These are phyloP conservation scores for Drosophila pegasa DNA, from an alignment of 2,888 invertebrate species.

Conservation along the genomic window DNA sequence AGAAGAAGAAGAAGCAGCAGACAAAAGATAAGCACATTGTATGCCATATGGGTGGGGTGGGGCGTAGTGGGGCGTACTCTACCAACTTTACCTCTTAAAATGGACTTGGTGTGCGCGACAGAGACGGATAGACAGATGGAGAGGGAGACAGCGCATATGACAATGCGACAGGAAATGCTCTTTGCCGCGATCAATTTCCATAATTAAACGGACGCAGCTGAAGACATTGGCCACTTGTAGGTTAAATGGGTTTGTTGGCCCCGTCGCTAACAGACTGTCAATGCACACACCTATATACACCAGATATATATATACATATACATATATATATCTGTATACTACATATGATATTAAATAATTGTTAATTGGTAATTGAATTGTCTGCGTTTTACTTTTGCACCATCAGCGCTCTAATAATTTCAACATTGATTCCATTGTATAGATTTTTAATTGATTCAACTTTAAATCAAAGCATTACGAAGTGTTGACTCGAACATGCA, in stretches of 20 bases:
- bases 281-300: conserved; percentile 10
- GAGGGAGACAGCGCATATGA: conserved; percentile 14
- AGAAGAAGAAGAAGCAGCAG: conserved; percentile 33
- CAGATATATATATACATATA: background rate
- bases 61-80: conserved; percentile 11
- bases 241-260: conserved; percentile 82
- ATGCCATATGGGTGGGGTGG: conserved; percentile 35
- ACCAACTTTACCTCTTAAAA: conserved; percentile 40
- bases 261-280: conserved; percentile 25
- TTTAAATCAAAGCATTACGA: conserved; percentile 29
- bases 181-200: conserved; percentile 81
- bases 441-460: conserved; percentile 60
- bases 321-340: background rate
- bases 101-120: conserved; percentile 50
- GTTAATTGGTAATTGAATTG: conserved; percentile 67
- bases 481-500: background rate
- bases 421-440: conserved; percentile 73
- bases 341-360: conserved; percentile 30
- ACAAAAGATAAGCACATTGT: conserved; percentile 54
- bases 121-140: background rate
- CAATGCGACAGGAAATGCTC: conserved; percentile 79
- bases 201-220: conserved; percentile 73
- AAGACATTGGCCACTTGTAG: conserved; percentile 77
- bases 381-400: conserved; percentile 68
- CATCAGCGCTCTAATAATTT: conserved; percentile 79